Evolutionary conservation across 2,888 invertebrate species (phyloP).

Genomic region (Dione vanillae): DNA sequence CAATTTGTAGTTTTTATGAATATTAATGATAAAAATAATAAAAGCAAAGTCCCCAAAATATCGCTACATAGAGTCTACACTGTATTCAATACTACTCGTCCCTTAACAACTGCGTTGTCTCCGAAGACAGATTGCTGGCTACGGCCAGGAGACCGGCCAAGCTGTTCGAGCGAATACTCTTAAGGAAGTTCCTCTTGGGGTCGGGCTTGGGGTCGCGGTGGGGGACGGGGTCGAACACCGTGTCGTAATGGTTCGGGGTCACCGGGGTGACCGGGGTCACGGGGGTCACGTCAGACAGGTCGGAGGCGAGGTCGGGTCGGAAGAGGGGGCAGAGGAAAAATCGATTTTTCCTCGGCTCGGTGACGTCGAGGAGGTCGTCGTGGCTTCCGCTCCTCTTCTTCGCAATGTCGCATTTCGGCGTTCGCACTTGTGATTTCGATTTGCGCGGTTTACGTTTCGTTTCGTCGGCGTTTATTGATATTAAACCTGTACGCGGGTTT

Average conservation of each 20-base stretch:
- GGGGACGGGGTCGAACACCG: constrained; percentile 59
- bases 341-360: constrained; percentile 58
- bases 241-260: constrained; percentile 82
- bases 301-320: constrained; percentile 60
- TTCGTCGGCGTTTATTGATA: constrained; percentile 48
- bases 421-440: constrained; percentile 57
- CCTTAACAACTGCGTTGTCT: constrained; percentile 66
- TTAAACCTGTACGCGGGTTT: constrained; percentile 44
- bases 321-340: constrained; percentile 85
- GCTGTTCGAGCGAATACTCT: constrained; percentile 69
- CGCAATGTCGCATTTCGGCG: constrained; percentile 52
- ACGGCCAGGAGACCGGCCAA: constrained; percentile 66
- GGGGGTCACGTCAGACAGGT: constrained; percentile 40
- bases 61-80: too few species aligned
- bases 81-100: constrained; percentile 58
- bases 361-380: constrained; percentile 68
- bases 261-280: constrained; percentile 59
- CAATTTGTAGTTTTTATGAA: too few species aligned
- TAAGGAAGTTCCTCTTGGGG: constrained; percentile 64
- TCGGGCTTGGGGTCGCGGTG: constrained; percentile 58
- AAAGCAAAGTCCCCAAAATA: too few species aligned
- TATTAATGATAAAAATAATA: too few species aligned
- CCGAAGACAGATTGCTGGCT: constrained; percentile 59
- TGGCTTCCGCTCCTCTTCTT: constrained; percentile 70
- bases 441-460: constrained; percentile 54